Conservation (phyloP, 2,113 vertebrate genomes). For the Scophthalmus maximus region DNA sequence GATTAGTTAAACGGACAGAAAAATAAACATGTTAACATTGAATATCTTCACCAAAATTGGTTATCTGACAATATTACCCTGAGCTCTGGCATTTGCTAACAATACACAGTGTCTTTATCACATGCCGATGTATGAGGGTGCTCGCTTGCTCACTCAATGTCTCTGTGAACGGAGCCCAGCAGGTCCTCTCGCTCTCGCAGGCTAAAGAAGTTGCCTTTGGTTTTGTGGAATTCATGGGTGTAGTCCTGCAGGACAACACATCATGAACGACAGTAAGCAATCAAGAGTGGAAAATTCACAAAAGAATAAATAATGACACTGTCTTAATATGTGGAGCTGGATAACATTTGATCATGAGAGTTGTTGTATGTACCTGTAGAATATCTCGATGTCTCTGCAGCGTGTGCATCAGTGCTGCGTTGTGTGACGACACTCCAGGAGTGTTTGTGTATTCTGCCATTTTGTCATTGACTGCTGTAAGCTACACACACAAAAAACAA, state of each 20-base stretch:
- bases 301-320: neutral
- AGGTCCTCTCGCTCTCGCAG: slow-evolving; percentile 95
- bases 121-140: slow-evolving; percentile 26
- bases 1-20: no score
- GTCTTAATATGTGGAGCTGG: neutral
- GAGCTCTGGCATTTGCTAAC: neutral
- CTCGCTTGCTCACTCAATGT: slow-evolving; percentile 99
- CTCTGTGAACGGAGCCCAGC: slow-evolving; percentile 93
- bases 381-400: slow-evolving; percentile 96
- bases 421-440: slow-evolving; percentile 87
- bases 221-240: slow-evolving; percentile 96
- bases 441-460: slow-evolving; percentile 93
- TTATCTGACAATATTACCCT: no score
- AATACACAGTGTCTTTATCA: neutral
- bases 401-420: slow-evolving; percentile 93
- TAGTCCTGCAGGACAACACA: slow-evolving; percentile 86
- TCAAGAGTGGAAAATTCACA: neutral
- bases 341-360: no score
- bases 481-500: slow-evolving; percentile 73
- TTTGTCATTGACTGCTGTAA: slow-evolving; percentile 92
- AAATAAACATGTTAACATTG: no score
- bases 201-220: slow-evolving; percentile 93
- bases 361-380: slow-evolving; percentile 85
- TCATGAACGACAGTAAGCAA: neutral
- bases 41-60: no score